Percentiles rank a stretch among this genome's conserved stretches.
phyloP scores from a whole-genome alignment of 2,113 vertebrate species.

The Mola mola region DNA sequence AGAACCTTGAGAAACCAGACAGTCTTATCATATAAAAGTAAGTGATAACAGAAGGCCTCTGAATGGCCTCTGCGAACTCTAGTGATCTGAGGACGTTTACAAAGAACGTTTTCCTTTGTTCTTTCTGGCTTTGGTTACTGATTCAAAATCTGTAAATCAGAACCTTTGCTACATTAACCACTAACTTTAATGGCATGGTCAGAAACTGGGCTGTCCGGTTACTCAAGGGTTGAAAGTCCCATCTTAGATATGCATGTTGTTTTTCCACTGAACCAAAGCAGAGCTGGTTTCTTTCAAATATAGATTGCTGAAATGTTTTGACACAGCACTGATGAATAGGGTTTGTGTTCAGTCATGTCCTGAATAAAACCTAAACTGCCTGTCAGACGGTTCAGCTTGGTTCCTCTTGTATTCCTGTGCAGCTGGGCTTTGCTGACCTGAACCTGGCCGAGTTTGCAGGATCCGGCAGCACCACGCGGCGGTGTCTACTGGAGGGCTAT shows the following conservation, averaged over 20 bases:
- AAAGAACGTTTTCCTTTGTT: conserved; percentile 25
- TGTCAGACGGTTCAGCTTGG: neutral
- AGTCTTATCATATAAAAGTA: conserved; percentile 30
- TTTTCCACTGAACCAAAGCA: conserved; percentile 4
- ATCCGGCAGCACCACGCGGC: conserved; percentile 90
- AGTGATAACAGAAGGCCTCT: conserved; percentile 3
- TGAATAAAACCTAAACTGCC: conserved; percentile 1
- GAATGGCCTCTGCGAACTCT: conserved; percentile 11
- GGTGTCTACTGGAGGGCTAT: conserved; percentile 95
- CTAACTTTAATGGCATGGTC: conserved; percentile 31
- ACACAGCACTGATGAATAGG: neutral
- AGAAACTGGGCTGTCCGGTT: conserved; percentile 19
- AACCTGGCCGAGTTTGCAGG: conserved; percentile 98
- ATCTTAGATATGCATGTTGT: neutral
- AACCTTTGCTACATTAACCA: conserved; percentile 40
- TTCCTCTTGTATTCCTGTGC: conserved; percentile 27
- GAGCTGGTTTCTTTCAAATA: neutral
- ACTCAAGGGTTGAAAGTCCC: conserved; percentile 3
- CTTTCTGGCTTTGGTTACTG: conserved; percentile 47
- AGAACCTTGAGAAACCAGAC: neutral
- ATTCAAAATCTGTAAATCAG: conserved; percentile 49
- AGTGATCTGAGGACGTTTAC: neutral
- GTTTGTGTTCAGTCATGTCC: neutral
- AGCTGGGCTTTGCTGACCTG: conserved; percentile 98
- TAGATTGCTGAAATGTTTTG: neutral